phyloP scores from a whole-genome alignment of 2,888 invertebrate species.

The Actias luna region DNA sequence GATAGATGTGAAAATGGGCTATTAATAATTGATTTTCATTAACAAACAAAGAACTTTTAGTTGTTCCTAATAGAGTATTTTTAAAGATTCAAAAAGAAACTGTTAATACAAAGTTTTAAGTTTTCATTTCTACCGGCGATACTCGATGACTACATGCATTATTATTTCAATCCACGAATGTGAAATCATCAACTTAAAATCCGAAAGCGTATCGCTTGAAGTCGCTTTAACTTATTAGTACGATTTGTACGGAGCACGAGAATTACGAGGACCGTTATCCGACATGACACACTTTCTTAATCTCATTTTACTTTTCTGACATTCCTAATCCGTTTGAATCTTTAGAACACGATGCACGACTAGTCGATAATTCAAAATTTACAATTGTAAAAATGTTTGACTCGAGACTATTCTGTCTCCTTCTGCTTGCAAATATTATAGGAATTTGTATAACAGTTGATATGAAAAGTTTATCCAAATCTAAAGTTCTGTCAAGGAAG shows the following conservation, averaged over 20 bases:
- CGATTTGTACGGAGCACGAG: constrained; percentile 25
- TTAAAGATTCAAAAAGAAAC: no score
- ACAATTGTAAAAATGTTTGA: constrained; percentile 11
- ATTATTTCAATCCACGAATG: not conserved
- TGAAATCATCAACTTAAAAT: not conserved
- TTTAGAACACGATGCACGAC: constrained; percentile 25
- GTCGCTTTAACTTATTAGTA: constrained; percentile 30
- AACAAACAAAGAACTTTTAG: no score
- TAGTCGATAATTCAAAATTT: constrained; percentile 23
- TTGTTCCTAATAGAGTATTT: no score
- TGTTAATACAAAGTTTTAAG: no score
- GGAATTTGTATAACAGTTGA: constrained; percentile 25
- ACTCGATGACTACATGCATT: no score
- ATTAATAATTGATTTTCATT: no score
- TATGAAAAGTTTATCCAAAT: constrained; percentile 25
- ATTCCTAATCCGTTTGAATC: constrained; percentile 28
- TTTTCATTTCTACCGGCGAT: no score
- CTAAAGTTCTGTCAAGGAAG: constrained; percentile 75
- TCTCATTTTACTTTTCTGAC: constrained; percentile 23
- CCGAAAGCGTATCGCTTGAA: constrained; percentile 5
- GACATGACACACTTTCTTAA: constrained; percentile 32
- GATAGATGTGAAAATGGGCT: no score
- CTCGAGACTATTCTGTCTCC: not conserved
- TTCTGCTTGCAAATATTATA: not conserved
- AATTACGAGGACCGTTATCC: constrained; percentile 33